Evolutionary conservation across 2,113 vertebrate species (phyloP).

Genomic region (Laterallus jamaicensis): DNA sequence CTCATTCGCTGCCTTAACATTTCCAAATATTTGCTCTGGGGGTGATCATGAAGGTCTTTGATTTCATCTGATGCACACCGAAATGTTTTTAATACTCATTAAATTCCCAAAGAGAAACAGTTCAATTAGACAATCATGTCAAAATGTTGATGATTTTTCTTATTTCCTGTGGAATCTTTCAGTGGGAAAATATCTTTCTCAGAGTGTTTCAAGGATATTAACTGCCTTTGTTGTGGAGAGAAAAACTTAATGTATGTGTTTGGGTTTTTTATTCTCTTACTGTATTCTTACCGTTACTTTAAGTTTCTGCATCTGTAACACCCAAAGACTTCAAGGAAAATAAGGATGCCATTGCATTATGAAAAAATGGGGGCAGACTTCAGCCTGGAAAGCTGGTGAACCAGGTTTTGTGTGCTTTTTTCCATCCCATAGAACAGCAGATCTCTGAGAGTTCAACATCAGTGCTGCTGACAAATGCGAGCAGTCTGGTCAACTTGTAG

Average conservation of each 20-base stretch:
- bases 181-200: not conserved
- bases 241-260: not conserved
- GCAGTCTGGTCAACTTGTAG: not conserved
- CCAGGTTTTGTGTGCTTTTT: not conserved
- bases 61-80: not conserved
- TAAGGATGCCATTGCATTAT: not conserved
- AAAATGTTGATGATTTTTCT: not conserved
- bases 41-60: not conserved
- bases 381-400: not conserved
- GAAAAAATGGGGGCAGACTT: not conserved
- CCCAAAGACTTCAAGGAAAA: not conserved
- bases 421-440: not conserved
- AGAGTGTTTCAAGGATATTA: not conserved
- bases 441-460: not conserved
- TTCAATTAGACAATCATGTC: not conserved
- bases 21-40: not conserved
- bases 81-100: not conserved
- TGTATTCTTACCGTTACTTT: not conserved
- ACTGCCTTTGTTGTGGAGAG: not conserved
- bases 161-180: slow-evolving; percentile 3
- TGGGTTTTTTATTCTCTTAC: not conserved
- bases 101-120: not conserved
- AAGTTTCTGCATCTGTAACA: not conserved
- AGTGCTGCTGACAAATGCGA: not conserved
- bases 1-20: not conserved